Conservation (phyloP, 1,140 invertebrate genomes). For the Drosophila murphyi region DNA sequence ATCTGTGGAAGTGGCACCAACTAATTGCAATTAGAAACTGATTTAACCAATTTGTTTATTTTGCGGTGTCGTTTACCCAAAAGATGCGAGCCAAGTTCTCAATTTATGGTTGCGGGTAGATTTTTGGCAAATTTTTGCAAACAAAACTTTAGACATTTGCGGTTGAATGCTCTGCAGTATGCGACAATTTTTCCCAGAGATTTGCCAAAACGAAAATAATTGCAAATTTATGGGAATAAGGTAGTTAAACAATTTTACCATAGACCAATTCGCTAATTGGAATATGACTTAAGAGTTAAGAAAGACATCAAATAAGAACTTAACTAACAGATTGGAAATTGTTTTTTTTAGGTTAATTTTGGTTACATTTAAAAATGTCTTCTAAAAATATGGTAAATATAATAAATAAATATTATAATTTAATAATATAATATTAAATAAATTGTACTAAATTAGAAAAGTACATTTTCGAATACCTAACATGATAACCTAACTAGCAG, state of each 20-base stretch:
- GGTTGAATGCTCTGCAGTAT: constrained; percentile 37
- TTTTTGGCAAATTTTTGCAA: constrained; percentile 70
- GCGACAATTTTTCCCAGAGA: constrained; percentile 37
- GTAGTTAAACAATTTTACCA: not conserved
- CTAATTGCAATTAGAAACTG: constrained; percentile 76
- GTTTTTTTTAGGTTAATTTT: too few relatives aligned
- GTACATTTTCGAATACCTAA: too few relatives aligned
- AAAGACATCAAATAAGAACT: not conserved
- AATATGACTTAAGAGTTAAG: not conserved
- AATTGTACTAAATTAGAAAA: too few relatives aligned
- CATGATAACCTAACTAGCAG: too few relatives aligned
- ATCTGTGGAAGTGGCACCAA: constrained; percentile 14
- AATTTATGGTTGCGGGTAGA: constrained; percentile 67
- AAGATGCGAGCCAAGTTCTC: constrained; percentile 54
- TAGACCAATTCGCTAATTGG: constrained; percentile 58
- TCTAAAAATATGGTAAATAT: too few relatives aligned
- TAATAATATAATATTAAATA: too few relatives aligned
- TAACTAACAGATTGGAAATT: too few relatives aligned
- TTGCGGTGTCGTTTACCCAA: constrained; percentile 51
- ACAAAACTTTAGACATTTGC: constrained; percentile 69
- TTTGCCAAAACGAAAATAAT: constrained; percentile 51
- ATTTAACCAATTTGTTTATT: constrained; percentile 79
- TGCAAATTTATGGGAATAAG: constrained; percentile 46
- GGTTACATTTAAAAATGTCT: too few relatives aligned
- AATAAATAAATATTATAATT: too few relatives aligned